These are phyloP conservation scores for Drosophila micromelanica DNA, from an alignment of 1,140 invertebrate species.

Conservation along the genomic window DNA sequence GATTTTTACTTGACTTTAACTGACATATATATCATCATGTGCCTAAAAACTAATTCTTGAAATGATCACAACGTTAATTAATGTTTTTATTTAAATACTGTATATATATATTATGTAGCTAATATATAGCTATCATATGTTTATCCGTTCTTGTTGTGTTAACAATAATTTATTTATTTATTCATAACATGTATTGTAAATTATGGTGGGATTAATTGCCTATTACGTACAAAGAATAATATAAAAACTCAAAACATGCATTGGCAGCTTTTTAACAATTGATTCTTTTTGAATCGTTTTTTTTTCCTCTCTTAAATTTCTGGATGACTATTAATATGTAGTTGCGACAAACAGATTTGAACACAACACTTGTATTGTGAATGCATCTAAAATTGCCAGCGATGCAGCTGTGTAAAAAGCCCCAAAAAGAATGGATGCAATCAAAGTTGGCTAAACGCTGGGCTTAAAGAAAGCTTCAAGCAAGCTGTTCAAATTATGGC, in stretches of 20 bases:
- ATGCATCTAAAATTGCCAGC: slow-evolving; percentile 48
- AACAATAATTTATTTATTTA: slow-evolving; percentile 54
- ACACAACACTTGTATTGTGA: slow-evolving; percentile 58
- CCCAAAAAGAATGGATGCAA: slow-evolving; percentile 3
- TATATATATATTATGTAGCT: slow-evolving; percentile 43
- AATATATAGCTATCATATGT: slow-evolving; percentile 49
- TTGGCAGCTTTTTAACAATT: slow-evolving; percentile 41
- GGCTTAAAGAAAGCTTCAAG: slow-evolving; percentile 33
- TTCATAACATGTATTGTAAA: slow-evolving; percentile 81
- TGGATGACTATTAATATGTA: slow-evolving; percentile 50
- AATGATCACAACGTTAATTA: slow-evolving; percentile 83
- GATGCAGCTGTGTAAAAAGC: slow-evolving; percentile 13
- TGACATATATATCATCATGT: slow-evolving; percentile 31
- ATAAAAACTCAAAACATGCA: slow-evolving; percentile 32
- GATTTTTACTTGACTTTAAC: slow-evolving; percentile 56
- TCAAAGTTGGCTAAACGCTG: slow-evolving; percentile 28
- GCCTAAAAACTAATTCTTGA: slow-evolving; percentile 78
- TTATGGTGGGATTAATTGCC: slow-evolving; percentile 84
- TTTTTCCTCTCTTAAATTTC: slow-evolving; percentile 6
- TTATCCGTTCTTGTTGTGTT: slow-evolving; percentile 32
- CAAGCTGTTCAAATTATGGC: slow-evolving; percentile 61
- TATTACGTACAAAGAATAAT: slow-evolving; percentile 66
- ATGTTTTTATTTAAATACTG: slow-evolving; percentile 46
- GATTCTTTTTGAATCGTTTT: slow-evolving; percentile 15
- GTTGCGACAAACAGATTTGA: slow-evolving; percentile 26